Conservation (phyloP, 2,113 vertebrate species). For the Tangachromis dhanisi region DNA sequence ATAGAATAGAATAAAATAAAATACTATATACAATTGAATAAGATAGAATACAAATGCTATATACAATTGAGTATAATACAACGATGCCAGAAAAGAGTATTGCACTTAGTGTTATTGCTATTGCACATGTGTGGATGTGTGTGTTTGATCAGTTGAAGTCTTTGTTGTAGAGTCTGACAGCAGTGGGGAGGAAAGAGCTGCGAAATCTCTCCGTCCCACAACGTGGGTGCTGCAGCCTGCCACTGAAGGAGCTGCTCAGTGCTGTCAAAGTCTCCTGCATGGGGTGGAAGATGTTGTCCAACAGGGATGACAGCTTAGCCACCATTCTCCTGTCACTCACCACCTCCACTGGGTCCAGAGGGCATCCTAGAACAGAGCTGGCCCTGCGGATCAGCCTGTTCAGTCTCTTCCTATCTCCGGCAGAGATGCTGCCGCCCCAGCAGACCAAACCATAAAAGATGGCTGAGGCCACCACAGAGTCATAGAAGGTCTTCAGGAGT, state of each 20-base stretch:
- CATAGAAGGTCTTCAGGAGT: no score
- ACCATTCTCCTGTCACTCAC: neutral
- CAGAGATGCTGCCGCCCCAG: accelerated
- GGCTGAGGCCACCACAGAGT: no score
- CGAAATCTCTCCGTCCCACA: neutral
- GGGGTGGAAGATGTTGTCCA: neutral
- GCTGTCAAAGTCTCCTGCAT: neutral
- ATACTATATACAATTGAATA: neutral
- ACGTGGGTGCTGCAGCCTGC: accelerated
- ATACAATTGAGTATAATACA: neutral
- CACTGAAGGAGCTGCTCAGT: neutral
- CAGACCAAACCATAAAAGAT: no score
- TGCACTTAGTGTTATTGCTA: neutral
- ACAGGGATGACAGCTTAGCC: neutral
- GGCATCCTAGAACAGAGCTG: no score
- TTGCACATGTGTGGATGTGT: neutral
- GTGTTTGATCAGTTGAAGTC: neutral
- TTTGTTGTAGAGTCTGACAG: neutral
- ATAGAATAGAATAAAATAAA: neutral
- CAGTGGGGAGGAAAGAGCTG: neutral
- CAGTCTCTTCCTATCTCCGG: accelerated
- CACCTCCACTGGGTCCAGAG: no score
- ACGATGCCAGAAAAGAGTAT: neutral
- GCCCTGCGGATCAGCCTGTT: accelerated
- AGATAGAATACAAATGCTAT: neutral